phyloP scores from a whole-genome alignment of 2,888 invertebrate genomes.

The Trimorus sp. region DNA sequence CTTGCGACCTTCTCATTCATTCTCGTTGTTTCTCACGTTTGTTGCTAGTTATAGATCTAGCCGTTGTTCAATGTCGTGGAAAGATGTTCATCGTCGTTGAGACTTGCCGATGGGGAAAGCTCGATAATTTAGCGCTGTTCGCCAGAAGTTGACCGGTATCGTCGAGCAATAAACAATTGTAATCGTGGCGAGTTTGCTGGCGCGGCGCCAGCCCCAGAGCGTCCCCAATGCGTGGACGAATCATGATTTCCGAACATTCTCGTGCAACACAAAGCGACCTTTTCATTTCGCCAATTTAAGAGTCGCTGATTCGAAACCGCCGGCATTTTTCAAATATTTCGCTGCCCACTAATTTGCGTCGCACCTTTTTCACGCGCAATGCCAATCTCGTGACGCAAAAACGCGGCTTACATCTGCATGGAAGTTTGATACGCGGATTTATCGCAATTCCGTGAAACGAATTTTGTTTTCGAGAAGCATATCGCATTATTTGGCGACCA shows the following conservation, averaged over 20 bases:
- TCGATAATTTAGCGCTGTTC: conserved; percentile 69
- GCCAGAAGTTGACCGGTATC: conserved; percentile 75
- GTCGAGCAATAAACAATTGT: conserved; percentile 75
- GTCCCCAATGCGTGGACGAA: conserved; percentile 41
- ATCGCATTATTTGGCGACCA: conserved; percentile 11
- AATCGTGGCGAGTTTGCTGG: conserved; percentile 73
- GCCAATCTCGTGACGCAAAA: not conserved
- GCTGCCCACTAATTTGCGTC: conserved; percentile 1
- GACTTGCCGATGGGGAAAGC: conserved; percentile 62
- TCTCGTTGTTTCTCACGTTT: conserved; percentile 43
- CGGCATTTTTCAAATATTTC: not conserved
- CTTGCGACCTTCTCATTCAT: conserved; percentile 29
- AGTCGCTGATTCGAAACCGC: conserved; percentile 9
- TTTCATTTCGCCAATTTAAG: conserved; percentile 27
- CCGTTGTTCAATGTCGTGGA: conserved; percentile 73
- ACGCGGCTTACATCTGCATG: conserved; percentile 7
- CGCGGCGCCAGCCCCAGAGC: conserved; percentile 63
- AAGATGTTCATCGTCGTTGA: conserved; percentile 74
- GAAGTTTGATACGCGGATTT: conserved; percentile 34
- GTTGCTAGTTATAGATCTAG: conserved; percentile 43
- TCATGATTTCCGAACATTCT: conserved; percentile 56
- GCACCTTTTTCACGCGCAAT: not conserved
- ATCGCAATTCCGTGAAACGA: conserved; percentile 16
- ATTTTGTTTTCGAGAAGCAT: conserved; percentile 20
- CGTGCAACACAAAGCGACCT: conserved; percentile 20